Evolutionary conservation across 1,140 invertebrate species (phyloP).

Genomic region (Drosophila melanica): DNA sequence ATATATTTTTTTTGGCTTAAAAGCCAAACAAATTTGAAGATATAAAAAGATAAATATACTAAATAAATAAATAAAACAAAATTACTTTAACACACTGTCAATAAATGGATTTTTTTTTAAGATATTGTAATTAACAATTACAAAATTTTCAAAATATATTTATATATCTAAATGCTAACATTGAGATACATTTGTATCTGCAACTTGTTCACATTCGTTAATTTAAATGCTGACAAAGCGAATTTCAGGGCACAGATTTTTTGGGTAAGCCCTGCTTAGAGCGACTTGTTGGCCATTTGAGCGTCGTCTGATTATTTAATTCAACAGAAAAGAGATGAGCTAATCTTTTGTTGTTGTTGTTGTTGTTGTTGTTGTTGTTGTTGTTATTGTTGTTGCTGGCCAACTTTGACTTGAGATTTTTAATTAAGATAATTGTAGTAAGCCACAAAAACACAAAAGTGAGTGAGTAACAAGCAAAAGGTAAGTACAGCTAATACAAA

Average conservation of each 20-base stretch:
- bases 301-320: constrained; percentile 61
- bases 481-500: constrained; percentile 36
- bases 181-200: neutral
- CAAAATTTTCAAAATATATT: neutral
- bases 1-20: constrained; percentile 56
- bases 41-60: constrained; percentile 33
- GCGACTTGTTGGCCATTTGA: constrained; percentile 23
- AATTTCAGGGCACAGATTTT: neutral
- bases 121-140: neutral
- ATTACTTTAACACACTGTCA: neutral
- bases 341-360: constrained; percentile 48
- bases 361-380: constrained; percentile 17
- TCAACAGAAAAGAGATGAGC: constrained; percentile 74
- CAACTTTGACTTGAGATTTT: constrained; percentile 78
- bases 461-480: neutral
- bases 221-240: neutral
- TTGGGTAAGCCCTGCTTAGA: constrained; percentile 18
- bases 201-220: neutral
- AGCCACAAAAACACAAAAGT: constrained; percentile 17
- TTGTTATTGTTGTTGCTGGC: constrained; percentile 23
- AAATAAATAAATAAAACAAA: constrained; percentile 25
- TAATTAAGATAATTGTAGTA: constrained; percentile 79
- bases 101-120: no score
- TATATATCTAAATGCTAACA: neutral
- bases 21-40: constrained; percentile 25